A percentile compares a stretch with the other conserved stretches of the same genome.
Evolutionary conservation across 2,888 invertebrate genomes (phyloP).

Genomic region (Abrostola tripartita): DNA sequence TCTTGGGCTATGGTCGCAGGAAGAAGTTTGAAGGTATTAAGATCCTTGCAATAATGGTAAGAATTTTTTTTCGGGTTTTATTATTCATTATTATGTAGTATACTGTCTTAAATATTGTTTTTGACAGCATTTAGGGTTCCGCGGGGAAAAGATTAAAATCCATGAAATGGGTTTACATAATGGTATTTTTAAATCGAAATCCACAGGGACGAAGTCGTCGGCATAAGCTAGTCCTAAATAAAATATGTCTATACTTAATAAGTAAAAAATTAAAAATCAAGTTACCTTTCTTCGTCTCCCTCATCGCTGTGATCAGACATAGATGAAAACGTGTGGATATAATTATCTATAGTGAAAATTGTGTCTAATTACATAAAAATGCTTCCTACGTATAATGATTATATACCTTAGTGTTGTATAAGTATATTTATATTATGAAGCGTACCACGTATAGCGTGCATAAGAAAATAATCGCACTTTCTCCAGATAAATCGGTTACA

Average conservation of each 20-base stretch:
- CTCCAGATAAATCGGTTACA: not conserved
- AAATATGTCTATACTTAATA: not conserved
- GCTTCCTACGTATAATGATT: not conserved
- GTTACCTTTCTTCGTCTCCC: conserved; percentile 77
- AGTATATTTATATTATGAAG: not conserved
- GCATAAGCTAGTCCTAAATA: no score
- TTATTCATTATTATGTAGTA: no score
- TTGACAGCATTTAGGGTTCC: not conserved
- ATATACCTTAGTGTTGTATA: not conserved
- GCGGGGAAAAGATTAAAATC: no score
- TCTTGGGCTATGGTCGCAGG: not conserved
- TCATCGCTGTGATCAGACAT: conserved; percentile 81
- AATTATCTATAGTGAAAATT: conserved; percentile 22
- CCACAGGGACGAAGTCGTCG: no score
- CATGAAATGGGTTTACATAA: no score
- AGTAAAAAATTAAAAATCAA: not conserved
- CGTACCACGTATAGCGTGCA: no score
- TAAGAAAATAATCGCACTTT: not conserved
- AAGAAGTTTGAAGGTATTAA: not conserved
- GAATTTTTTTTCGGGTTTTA: no score
- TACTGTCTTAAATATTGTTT: no score
- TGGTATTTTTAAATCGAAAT: no score
- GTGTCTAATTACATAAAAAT: conserved; percentile 1
- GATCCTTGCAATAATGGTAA: no score
- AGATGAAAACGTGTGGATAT: conserved; percentile 49